Base-by-base conservation (phyloP, 1,140 invertebrate genomes). In the Aphidius gifuensis region DNA sequence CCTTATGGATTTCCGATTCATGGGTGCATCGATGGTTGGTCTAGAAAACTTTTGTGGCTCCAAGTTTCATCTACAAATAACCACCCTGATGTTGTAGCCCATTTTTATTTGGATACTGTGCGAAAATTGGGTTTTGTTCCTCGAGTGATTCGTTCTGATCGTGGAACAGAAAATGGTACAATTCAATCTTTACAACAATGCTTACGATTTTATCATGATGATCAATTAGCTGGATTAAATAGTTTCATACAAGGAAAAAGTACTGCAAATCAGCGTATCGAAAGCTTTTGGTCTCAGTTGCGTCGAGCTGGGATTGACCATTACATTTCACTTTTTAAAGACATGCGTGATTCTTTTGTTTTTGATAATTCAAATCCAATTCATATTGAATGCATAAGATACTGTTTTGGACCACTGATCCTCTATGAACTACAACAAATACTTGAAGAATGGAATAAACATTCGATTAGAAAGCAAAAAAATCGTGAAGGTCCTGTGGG, bases 221-320 rank as follows among this genome's bases (percentile, higher is more conserved):
- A 65, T 54, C 49, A 61, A 8, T 32, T 45, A 38, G 60, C 59
- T 32, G 56, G 56, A 7, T 6, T 16, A 11, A 32, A 50, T 9
- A 65, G 64, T 54, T 64, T 60, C 16, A 46, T 64, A 42, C 47
- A 45, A 45, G 63, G 63, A 9, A 64, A 64, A 49, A 64, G 63
- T 49, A 57, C 54, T 9, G 6, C 8, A 5, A 58, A 65, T 44
- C 59, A 65, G 47, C 42, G 59, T 5, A 65, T 61, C 46, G 59
- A 65, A 54, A 57, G 58, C 0, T 64, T 39, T 9, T 64, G 62
- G 57, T 57, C 50, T 48, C 57, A 48, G 59, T 43, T 64, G 51
- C 49, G 57, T 47, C 39, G 23, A 21, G 50, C 60, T 9, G 42
- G 53, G 5, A 46, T 21, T 2, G 62, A 64, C 45, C 56, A 57